phyloP scores from a whole-genome alignment of 1,140 invertebrate genomes.

The Chrysoperla carnea region DNA sequence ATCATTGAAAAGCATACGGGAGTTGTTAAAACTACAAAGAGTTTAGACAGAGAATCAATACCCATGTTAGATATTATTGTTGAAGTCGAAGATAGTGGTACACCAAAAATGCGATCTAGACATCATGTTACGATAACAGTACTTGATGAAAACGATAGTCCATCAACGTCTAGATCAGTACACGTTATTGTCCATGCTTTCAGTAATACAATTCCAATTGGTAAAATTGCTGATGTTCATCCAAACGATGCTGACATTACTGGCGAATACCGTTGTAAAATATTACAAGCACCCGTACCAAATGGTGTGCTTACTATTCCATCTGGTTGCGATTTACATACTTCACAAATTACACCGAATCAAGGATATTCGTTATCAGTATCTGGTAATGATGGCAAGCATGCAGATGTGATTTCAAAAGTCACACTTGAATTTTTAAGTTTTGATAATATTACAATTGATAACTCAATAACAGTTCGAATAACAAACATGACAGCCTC shows the following conservation, averaged over 20 bases:
- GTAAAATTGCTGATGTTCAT: conserved; percentile 76
- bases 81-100: conserved; percentile 78
- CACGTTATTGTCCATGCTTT: conserved; percentile 65
- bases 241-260: conserved; percentile 78
- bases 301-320: conserved; percentile 51
- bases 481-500: conserved; percentile 52
- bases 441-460: conserved; percentile 64
- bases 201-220: conserved; percentile 47
- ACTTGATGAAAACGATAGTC: conserved; percentile 81
- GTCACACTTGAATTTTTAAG: conserved; percentile 63
- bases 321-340: conserved; percentile 59
- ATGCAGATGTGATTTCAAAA: conserved; percentile 66
- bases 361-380: conserved; percentile 57
- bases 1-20: conserved; percentile 64
- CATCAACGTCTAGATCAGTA: conserved; percentile 65
- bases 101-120: conserved; percentile 60
- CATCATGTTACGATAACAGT: conserved; percentile 61
- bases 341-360: conserved; percentile 43
- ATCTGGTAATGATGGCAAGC: conserved; percentile 75
- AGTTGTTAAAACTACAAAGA: conserved; percentile 54
- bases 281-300: conserved; percentile 37
- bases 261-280: conserved; percentile 74
- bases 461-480: conserved; percentile 62
- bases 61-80: conserved; percentile 56
- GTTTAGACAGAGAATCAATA: conserved; percentile 66